phyloP scores from a whole-genome alignment of 2,888 invertebrate species.

The Mesodorylaimus sp. region DNA sequence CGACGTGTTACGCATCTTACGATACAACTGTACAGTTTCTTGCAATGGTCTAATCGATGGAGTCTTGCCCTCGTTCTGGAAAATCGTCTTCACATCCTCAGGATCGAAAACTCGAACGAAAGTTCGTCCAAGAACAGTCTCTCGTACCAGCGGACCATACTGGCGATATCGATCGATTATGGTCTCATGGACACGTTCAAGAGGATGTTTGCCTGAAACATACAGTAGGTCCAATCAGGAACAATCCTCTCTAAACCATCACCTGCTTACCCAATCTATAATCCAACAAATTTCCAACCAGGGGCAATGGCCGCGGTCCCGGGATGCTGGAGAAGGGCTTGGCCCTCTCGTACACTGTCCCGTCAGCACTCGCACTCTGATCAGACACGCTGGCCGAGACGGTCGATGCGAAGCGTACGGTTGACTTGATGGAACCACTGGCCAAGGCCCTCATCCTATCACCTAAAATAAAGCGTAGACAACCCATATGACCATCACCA shows the following conservation, averaged over 20 bases:
- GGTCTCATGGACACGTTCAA: slow-evolving; percentile 38
- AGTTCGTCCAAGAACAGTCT: slow-evolving; percentile 34
- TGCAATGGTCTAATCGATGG: slow-evolving; percentile 40
- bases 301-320: slow-evolving; percentile 26
- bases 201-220: no score
- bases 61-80: slow-evolving; percentile 37
- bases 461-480: no score
- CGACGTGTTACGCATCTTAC: slow-evolving; percentile 36
- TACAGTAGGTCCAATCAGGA: no score
- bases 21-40: slow-evolving; percentile 38
- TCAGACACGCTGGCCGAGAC: neutral
- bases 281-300: slow-evolving; percentile 24
- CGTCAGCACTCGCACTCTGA: neutral
- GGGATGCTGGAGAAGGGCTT: slow-evolving; percentile 29
- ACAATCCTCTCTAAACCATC: no score
- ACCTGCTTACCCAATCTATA: slow-evolving; percentile 18
- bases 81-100: slow-evolving; percentile 37
- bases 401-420: no score
- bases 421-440: no score
- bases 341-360: neutral
- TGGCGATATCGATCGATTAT: slow-evolving; percentile 32
- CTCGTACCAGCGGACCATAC: slow-evolving; percentile 40
- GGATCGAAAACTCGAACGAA: slow-evolving; percentile 38
- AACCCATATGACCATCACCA: no score
- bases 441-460: no score